Conservation (phyloP, 2,797 vertebrate genomes). For the Hirundo rustica region DNA sequence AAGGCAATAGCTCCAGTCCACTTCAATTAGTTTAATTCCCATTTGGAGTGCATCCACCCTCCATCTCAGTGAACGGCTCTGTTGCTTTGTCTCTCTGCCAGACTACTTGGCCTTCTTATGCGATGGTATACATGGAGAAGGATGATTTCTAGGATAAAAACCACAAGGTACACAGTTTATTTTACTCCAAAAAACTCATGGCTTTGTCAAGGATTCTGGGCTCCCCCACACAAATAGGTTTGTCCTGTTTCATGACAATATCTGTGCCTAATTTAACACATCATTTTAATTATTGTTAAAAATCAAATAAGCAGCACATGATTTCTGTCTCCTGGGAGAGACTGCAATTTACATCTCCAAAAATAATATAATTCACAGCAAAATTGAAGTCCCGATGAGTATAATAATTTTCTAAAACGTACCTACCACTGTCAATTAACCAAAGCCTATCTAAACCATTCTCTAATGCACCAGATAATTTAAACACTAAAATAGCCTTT, state of each 20-base stretch:
- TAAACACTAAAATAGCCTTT: slow-evolving; percentile 45
- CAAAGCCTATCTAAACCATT: slow-evolving; percentile 28
- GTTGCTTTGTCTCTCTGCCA: background rate
- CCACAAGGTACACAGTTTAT: background rate
- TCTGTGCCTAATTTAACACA: background rate
- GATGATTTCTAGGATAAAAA: background rate
- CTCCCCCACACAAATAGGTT: background rate
- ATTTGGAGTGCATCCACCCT: slow-evolving; percentile 9
- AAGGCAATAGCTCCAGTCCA: slow-evolving; percentile 2
- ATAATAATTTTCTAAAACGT: slow-evolving; percentile 49
- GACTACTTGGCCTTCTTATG: background rate
- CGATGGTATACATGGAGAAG: background rate
- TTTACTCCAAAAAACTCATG: background rate
- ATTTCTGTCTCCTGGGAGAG: background rate
- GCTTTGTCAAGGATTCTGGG: background rate
- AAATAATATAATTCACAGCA: slow-evolving; percentile 48
- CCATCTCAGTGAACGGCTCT: background rate
- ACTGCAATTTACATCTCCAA: slow-evolving; percentile 35
- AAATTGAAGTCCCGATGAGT: slow-evolving; percentile 12
- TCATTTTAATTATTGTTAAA: slow-evolving; percentile 53
- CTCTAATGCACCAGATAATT: slow-evolving; percentile 40
- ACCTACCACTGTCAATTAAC: slow-evolving; percentile 43
- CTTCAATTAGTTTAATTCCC: slow-evolving; percentile 31
- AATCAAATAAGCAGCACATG: slow-evolving; percentile 3
- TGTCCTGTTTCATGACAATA: background rate